phyloP scores from a whole-genome alignment of 30 jellyfish, hydroid and myxozoan genomes.

The Haliclystus octoradiatus region DNA sequence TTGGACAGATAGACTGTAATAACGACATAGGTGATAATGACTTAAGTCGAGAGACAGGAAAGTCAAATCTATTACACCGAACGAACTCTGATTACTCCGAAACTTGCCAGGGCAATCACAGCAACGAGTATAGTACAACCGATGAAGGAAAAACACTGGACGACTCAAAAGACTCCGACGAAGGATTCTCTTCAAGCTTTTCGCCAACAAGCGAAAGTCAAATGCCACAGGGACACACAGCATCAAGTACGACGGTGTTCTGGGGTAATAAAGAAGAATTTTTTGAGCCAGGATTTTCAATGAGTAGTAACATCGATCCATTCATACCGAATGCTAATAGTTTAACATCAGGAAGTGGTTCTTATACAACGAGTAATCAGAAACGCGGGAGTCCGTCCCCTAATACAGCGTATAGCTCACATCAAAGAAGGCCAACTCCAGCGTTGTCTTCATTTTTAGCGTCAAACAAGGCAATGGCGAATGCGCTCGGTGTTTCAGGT shows the following conservation, averaged over 20 bases:
- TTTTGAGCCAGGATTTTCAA: constrained; percentile 70
- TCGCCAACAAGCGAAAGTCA: constrained; percentile 98
- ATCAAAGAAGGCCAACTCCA: constrained; percentile 70
- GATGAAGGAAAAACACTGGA: constrained; percentile 52
- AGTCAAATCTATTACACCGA: constrained; percentile 46
- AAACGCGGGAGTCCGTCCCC: constrained; percentile 38
- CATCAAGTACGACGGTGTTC: constrained; percentile 60
- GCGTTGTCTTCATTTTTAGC: constrained; percentile 91
- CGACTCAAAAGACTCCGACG: constrained; percentile 98
- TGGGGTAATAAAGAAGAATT: constrained; percentile 98
- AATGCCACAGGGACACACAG: constrained; percentile 87
- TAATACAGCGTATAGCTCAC: constrained; percentile 25
- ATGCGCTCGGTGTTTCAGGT: constrained; percentile 90
- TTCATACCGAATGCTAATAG: constrained; percentile 44
- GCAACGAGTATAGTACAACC: constrained; percentile 18
- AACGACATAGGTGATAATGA: constrained; percentile 28
- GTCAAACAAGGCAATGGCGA: constrained; percentile 91
- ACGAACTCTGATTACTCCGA: constrained; percentile 35
- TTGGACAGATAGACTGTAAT: constrained; percentile 48
- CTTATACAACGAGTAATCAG: constrained; percentile 8
- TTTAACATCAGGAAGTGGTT: constrained; percentile 19
- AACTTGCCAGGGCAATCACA: constrained; percentile 4
- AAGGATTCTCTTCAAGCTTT: constrained; percentile 97
- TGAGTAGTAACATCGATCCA: constrained; percentile 63
- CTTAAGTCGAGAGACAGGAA: constrained; percentile 22